These are phyloP conservation scores for Selene dorsalis DNA, from an alignment of 2,797 vertebrate species.

Conservation along the genomic window DNA sequence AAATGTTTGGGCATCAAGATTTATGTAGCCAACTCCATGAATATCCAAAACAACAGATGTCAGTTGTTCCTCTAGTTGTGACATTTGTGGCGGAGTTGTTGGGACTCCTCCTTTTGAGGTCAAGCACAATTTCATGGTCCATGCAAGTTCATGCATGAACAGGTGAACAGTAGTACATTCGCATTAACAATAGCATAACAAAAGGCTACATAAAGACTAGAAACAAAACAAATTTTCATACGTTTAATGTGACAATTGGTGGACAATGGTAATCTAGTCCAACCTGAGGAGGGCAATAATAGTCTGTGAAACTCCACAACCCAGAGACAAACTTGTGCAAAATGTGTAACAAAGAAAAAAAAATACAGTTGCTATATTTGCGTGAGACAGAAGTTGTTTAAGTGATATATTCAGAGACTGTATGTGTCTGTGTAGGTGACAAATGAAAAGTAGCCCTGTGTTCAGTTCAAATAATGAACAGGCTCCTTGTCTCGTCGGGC, in stretches of 20 bases:
- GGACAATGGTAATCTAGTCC: background rate
- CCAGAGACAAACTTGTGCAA: background rate
- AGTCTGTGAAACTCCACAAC: background rate
- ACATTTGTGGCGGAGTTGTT: too few species aligned
- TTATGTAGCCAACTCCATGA: too few species aligned
- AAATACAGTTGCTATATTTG: background rate
- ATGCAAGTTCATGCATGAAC: too few species aligned
- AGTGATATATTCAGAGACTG: slow-evolving; percentile 6
- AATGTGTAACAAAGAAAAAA: background rate
- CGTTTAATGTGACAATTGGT: background rate
- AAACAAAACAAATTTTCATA: too few species aligned
- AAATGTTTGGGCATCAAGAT: too few species aligned
- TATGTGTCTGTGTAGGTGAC: background rate
- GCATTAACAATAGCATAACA: too few species aligned
- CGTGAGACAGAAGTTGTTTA: background rate
- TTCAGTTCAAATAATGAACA: slow-evolving; percentile 27
- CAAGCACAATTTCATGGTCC: too few species aligned
- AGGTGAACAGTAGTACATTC: too few species aligned
- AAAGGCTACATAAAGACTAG: background rate
- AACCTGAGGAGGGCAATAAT: background rate
- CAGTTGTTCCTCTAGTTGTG: too few species aligned
- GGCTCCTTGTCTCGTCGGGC: slow-evolving; percentile 12
- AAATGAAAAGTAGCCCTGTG: slow-evolving; percentile 24
- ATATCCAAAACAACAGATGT: too few species aligned
- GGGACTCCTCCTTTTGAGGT: too few species aligned